Evolutionary conservation across 2,888 invertebrate species (phyloP), one percentile per base, ranked within the genome.

Genomic region (Patella ulyssiponensis): DNA sequence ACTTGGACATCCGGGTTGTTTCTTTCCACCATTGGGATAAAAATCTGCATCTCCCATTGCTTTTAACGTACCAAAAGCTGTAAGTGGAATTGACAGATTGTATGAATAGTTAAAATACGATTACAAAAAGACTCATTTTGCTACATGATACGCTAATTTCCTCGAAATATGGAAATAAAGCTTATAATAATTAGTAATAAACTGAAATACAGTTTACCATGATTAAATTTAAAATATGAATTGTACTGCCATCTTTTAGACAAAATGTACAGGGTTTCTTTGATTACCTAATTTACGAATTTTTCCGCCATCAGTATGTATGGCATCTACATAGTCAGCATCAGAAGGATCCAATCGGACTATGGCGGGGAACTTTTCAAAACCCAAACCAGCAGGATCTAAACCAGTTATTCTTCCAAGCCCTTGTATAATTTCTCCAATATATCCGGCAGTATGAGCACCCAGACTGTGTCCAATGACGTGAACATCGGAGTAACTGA

Each of bases 301-400:
- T 11, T 44, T 17, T 58, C 69, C 78, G 11, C 76, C 96, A 90
- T 97, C 96, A 0, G 97, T 96, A 90, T 97, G 97, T 87, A 97
- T 96, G 76, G 96, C 96, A 91, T 97, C 97, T 0, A 97, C 97
- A 82, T 96, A 94, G 85, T 94, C 93, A 0, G 97, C 97, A 88
- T 96, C 96, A 0, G 94, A 93, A 3, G 95, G 95, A 90, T 97
- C 96, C 9, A 97, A 92, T 23, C 96, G 93, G 0, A 96, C 94
- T 79, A 94, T 94, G n/a, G 94, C 93, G 2, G 96, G 95, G 95
- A 96, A 96, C 80, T 95, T 95, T 93, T 96, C 95, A 91, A 97
- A 97, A 89, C 96, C 96, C 0, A 97, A 97, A 89, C 96, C 96
- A 1, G 97, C 96, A 2, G 97, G 96, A 92, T 97, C 96, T 69